phyloP scores from a whole-genome alignment of 2,113 vertebrate genomes.

The Zootoca vivipara region DNA sequence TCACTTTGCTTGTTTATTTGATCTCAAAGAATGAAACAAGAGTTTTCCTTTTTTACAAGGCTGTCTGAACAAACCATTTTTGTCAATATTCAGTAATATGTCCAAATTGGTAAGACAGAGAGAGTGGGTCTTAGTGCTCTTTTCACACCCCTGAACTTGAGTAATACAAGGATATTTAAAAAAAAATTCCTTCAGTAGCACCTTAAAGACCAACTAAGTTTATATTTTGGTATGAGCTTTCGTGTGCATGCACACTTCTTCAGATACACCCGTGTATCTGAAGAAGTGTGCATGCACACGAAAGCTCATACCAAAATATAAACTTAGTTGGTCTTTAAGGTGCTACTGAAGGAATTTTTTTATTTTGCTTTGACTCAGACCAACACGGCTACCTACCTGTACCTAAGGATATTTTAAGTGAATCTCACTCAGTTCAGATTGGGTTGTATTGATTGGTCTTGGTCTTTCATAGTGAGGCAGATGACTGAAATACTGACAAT shows the following conservation, averaged over 20 bases:
- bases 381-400: too few relatives aligned
- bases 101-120: neutral
- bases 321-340: too few relatives aligned
- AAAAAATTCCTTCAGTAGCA: too few relatives aligned
- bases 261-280: too few relatives aligned
- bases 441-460: conserved; percentile 6
- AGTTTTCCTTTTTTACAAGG: neutral
- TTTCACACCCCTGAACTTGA: conserved; percentile 13
- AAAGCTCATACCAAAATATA: too few relatives aligned
- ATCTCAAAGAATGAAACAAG: neutral
- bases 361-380: too few relatives aligned
- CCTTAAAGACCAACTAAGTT: too few relatives aligned
- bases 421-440: conserved; percentile 17
- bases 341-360: too few relatives aligned
- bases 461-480: conserved; percentile 26
- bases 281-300: too few relatives aligned
- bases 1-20: neutral
- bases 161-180: conserved; percentile 30
- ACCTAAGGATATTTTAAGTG: conserved; percentile 13
- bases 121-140: conserved; percentile 10
- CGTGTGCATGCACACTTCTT: too few relatives aligned
- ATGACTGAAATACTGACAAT: conserved; percentile 10
- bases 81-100: neutral
- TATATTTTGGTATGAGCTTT: too few relatives aligned
- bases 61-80: fast-evolving